A percentile compares a stretch with the other conserved stretches of the same genome.
phyloP scores from a whole-genome alignment of 2,113 vertebrate species.

The Psettodes erumei region DNA sequence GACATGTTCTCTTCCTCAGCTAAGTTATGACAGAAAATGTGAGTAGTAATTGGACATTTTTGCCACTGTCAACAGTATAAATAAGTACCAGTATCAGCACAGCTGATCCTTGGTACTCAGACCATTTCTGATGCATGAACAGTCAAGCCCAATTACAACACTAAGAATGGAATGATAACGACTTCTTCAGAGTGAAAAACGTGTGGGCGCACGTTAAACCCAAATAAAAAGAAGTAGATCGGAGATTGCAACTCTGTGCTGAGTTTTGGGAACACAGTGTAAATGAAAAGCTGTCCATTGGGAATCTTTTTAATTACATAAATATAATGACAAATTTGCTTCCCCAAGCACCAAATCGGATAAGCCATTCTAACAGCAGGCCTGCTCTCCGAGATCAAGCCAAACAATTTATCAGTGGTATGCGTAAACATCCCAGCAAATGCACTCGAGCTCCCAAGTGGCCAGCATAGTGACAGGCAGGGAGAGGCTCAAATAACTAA shows the following conservation, averaged over 20 bases:
- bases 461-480: constrained; percentile 17
- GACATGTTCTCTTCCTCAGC: background rate
- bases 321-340: constrained; percentile 56
- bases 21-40: background rate
- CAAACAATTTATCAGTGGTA: constrained; percentile 64
- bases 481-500: constrained; percentile 31
- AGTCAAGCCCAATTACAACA: background rate
- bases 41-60: background rate
- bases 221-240: background rate
- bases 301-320: constrained; percentile 62
- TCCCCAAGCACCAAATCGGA: constrained; percentile 51
- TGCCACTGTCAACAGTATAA: background rate
- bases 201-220: background rate
- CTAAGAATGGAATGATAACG: background rate
- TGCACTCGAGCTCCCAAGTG: constrained; percentile 52
- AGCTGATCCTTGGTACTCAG: background rate
- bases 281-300: constrained; percentile 46
- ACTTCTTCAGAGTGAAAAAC: background rate
- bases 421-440: constrained; percentile 56
- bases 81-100: background rate
- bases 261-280: constrained; percentile 22
- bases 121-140: background rate
- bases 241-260: constrained; percentile 4
- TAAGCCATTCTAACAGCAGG: constrained; percentile 60
- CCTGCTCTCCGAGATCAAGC: constrained; percentile 48